Evolutionary conservation across 2,797 vertebrate genomes (phyloP), one percentile per base, ranked within the genome.

Genomic region (Spea hammondii): DNA sequence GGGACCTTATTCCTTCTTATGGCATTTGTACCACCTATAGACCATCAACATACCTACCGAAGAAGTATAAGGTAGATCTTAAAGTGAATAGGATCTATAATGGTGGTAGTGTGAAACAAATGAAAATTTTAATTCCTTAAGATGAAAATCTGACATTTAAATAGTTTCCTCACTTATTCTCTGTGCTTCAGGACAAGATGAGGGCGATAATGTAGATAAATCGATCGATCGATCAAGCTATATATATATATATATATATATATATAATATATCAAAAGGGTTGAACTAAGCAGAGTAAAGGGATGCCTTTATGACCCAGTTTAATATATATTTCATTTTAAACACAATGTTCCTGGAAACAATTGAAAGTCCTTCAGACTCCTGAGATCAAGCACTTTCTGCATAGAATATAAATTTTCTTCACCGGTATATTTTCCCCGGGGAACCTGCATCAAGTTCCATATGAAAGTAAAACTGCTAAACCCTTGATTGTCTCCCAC

Each of bases 361-460:
- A 72, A 55, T 73, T 77, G 6, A 60, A 65, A 82, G 70, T 65
- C 47, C 50, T 60, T 54, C 74, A 67, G 69, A 67, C 74, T 51
- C 73, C 68, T 45, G 66, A 80, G 68, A 77, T 60, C 74, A 80
- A 46, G 46, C 64, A 67, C 68, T 53, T 48, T 76, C 64, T 73
- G 70, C 68, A 64, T 57, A 64, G 74, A 81, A 77, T 82, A 82
- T 53, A 69, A 82, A 73, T 73, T 53, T 64, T 49, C 65, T 45
- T 77, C 65, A 47, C 54, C 70, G 48, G 32, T 59, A 13, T 67
- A 53, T 76, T n/a, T 51, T 32, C 79, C 75, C 74, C 17, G 9
- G 74, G 70, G 74, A 77, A 10, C 46, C 70, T 69, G 69, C 79
- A 73, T 77, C 70, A 82, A 77, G 65, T 69, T 77, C 64, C 62